Evolutionary conservation across 2,113 vertebrate species (phyloP).

Genomic region (Damaliscus lunatus): DNA sequence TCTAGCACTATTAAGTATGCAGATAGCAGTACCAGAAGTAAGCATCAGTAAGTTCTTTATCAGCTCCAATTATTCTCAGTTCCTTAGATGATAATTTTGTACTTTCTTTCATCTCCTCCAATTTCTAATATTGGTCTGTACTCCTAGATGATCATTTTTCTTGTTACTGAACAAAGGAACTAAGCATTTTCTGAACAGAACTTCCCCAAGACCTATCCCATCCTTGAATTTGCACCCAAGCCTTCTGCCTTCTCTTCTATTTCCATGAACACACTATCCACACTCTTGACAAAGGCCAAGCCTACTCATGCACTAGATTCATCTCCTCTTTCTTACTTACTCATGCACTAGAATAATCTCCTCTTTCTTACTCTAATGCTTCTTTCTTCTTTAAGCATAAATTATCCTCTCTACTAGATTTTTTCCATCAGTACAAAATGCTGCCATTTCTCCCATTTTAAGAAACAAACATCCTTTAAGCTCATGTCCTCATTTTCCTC

Average conservation of each 20-base stretch:
- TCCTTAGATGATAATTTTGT: background rate
- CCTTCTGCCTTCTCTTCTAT: background rate
- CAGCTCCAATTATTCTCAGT: background rate
- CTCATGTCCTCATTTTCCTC: background rate
- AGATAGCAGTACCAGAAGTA: background rate
- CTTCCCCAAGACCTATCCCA: background rate
- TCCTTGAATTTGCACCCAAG: too few species aligned
- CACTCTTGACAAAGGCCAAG: background rate
- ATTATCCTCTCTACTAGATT: background rate
- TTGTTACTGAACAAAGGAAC: background rate
- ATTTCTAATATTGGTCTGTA: background rate
- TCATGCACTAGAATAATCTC: too few species aligned
- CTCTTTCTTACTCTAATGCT: background rate
- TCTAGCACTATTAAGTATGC: background rate
- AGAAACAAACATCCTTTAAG: background rate
- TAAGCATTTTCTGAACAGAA: background rate
- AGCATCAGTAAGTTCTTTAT: background rate
- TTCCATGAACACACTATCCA: background rate
- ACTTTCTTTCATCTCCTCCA: background rate
- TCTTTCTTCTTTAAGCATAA: background rate
- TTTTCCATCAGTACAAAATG: background rate
- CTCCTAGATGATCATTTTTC: background rate
- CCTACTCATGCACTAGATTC: too few species aligned
- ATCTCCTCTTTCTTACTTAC: background rate
- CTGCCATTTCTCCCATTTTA: background rate